Conservation (phyloP, 1,140 invertebrate species). For the Hestina assimilis region DNA sequence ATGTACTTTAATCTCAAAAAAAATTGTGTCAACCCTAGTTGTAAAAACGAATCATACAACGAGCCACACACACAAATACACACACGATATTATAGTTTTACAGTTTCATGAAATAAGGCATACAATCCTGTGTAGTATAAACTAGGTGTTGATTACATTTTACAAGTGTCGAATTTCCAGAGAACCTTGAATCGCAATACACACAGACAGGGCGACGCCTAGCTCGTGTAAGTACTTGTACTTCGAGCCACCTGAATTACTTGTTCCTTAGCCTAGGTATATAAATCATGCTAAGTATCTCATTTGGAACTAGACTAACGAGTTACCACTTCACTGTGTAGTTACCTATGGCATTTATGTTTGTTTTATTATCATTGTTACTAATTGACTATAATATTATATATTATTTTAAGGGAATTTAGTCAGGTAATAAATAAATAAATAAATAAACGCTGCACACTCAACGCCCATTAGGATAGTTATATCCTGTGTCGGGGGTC, state of each 20-base stretch:
- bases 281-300: neutral
- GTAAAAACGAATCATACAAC: no score
- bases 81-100: no score
- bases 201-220: conserved; percentile 37
- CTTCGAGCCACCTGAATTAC: conserved; percentile 23
- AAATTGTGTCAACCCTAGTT: no score
- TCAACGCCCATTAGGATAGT: no score
- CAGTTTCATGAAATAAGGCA: neutral
- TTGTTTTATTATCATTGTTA: neutral
- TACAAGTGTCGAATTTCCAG: neutral
- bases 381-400: no score
- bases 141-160: neutral
- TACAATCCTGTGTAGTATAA: neutral
- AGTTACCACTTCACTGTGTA: no score
- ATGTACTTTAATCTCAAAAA: no score
- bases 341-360: neutral
- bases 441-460: no score
- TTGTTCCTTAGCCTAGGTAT: neutral
- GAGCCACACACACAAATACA: no score
- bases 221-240: conserved; percentile 3
- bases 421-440: no score
- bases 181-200: conserved; percentile 27
- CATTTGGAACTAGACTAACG: neutral
- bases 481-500: no score
- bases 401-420: no score